Conservation (phyloP, 2,888 invertebrate genomes). For the Aelia acuminata region DNA sequence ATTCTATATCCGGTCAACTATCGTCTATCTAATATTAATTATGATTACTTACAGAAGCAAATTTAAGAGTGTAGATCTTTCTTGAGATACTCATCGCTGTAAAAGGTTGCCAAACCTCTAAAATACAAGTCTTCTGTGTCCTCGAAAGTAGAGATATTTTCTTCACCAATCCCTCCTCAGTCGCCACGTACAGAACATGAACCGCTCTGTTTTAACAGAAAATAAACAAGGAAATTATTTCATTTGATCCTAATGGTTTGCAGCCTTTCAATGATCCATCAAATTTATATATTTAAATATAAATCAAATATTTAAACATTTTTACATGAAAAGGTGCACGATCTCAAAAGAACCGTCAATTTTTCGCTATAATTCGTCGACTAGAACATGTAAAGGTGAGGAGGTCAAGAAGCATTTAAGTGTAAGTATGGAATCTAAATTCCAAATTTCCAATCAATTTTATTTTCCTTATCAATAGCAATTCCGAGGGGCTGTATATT, state of each 20-base stretch:
- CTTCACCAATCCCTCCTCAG: constrained; percentile 80
- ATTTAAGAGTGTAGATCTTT: constrained; percentile 62
- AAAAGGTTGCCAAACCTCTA: constrained; percentile 86
- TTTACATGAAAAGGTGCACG: background rate
- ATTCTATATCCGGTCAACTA: too few species aligned
- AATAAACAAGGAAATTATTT: background rate
- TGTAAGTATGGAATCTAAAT: too few species aligned
- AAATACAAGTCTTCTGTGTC: constrained; percentile 81
- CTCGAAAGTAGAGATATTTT: constrained; percentile 84
- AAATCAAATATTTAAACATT: background rate
- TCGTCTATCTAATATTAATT: too few species aligned
- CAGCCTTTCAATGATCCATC: too few species aligned
- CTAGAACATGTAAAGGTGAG: too few species aligned
- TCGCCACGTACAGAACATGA: constrained; percentile 86
- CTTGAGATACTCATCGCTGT: constrained; percentile 69
- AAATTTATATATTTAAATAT: background rate
- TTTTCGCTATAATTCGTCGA: background rate
- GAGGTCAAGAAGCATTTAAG: background rate
- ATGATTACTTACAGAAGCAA: constrained; percentile 63
- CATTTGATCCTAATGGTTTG: background rate
- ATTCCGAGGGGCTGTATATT: background rate
- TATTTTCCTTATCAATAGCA: background rate
- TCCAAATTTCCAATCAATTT: too few species aligned
- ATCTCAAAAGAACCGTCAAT: background rate
- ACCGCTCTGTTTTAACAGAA: constrained; percentile 70